Evolutionary conservation across 2,888 invertebrate species (phyloP), one percentile per base, ranked within the genome.

Genomic region (Apocheima hispidaria): DNA sequence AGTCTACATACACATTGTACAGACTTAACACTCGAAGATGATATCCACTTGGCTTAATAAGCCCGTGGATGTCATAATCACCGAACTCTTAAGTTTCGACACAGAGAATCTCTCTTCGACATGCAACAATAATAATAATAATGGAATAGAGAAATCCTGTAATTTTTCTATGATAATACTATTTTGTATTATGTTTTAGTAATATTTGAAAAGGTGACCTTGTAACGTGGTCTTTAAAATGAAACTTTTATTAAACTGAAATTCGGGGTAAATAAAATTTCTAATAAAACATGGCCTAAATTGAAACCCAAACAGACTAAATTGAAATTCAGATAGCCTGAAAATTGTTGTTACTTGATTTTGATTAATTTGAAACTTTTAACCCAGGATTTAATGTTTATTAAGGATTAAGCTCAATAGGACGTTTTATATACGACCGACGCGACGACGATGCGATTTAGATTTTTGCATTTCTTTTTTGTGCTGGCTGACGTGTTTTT

Each of bases 321-420:
- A 51, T 40, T 40, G 51, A 50, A 50, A 26, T 38, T 38, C 23
- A 38, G 16, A 20, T 14, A n/a, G 23, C n/a, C 40, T 28, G 18
- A 40, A 51, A 35, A 40, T 40, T 20, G 20, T 40, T 40, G 28
- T 40, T 40, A 26, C n/a, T 40, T 1, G 18, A n/a, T 26, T 3
- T 51, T 20, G 18, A 40, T 40, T 30, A 51, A 51, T 51, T 30
- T 38, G 4, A 50, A 50, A 28, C 26, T 38, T 26, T 28, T 18
- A 23, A 16, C 36, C 12, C 12, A 1, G 20, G 7, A 26, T 50
- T 51, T 5, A 14, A 26, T 18, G 20, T 51, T 20, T 20, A 23
- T 36, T 23, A 20, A n/a, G 18, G 30, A 16, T 14, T n/a, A 36
- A 35, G 14, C 2, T 35, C n/a, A n/a, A 35, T 2, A 35, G n/a